phyloP scores from a whole-genome alignment of 1,140 invertebrate genomes.

The Argopecten irradians region DNA sequence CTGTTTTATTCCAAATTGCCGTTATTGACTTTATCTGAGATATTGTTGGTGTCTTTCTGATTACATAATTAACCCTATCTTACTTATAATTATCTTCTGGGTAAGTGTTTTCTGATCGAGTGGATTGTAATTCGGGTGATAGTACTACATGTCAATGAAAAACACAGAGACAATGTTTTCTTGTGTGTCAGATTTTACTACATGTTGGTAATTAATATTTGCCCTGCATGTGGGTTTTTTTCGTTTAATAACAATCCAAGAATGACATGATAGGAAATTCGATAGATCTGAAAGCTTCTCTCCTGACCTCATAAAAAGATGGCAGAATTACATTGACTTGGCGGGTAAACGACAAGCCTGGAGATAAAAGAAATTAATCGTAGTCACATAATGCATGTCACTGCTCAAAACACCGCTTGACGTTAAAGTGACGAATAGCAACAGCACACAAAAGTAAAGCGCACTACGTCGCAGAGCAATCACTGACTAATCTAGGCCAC shows the following conservation, averaged over 20 bases:
- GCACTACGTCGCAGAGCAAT: neutral
- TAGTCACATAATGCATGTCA: neutral
- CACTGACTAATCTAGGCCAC: neutral
- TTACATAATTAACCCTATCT: neutral
- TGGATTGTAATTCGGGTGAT: neutral
- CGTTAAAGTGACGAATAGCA: neutral
- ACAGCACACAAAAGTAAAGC: neutral
- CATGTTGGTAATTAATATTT: neutral
- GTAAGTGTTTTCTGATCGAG: neutral
- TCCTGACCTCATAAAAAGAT: neutral
- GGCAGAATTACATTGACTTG: neutral
- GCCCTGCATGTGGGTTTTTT: neutral
- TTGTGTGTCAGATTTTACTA: neutral
- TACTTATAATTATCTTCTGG: neutral
- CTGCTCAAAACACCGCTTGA: neutral
- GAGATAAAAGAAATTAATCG: slow-evolving; percentile 1
- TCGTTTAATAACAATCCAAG: neutral
- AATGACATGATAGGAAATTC: neutral
- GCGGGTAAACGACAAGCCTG: neutral
- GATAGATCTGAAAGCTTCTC: neutral
- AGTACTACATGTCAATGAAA: neutral
- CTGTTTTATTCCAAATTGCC: too few species aligned
- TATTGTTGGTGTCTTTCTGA: too few species aligned
- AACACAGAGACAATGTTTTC: neutral
- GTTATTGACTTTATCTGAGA: too few species aligned